Conservation (phyloP, 2,888 invertebrate genomes). For the Notocelia uddmanniana region DNA sequence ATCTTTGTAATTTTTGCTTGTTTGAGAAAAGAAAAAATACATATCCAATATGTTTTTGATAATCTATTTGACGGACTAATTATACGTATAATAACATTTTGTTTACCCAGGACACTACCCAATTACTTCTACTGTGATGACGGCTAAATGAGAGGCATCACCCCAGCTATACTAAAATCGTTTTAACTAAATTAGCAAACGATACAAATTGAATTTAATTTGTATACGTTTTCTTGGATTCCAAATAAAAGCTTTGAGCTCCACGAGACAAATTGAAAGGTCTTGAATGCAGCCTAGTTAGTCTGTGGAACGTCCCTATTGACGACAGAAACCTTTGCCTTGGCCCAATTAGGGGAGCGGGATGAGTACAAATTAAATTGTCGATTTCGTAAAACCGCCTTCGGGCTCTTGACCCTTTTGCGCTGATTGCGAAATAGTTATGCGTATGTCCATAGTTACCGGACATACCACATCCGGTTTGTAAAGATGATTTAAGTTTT, state of each 20-base stretch:
- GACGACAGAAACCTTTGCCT: slow-evolving; percentile 37
- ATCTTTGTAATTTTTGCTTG: too few relatives aligned
- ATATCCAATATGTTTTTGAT: too few relatives aligned
- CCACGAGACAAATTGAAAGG: slow-evolving; percentile 18
- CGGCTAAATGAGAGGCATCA: too few relatives aligned
- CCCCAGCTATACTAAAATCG: too few relatives aligned
- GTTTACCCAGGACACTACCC: too few relatives aligned
- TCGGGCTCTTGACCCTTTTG: slow-evolving; percentile 32
- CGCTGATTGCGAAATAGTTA: slow-evolving; percentile 29
- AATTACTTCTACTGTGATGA: too few relatives aligned
- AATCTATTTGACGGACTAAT: too few relatives aligned
- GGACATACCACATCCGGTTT: background rate
- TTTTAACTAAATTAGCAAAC: background rate
- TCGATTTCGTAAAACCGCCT: slow-evolving; percentile 35
- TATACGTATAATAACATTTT: too few relatives aligned
- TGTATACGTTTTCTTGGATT: background rate
- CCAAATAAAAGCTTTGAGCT: slow-evolving; percentile 1
- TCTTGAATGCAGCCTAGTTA: slow-evolving; percentile 33
- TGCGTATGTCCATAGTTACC: too few relatives aligned
- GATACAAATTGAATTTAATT: background rate
- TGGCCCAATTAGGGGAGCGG: slow-evolving; percentile 45
- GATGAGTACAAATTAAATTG: slow-evolving; percentile 46
- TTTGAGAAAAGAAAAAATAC: too few relatives aligned
- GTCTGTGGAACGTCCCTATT: slow-evolving; percentile 16
- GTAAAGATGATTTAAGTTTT: background rate